Evolutionary conservation across 2,888 invertebrate species (phyloP).

Genomic region (Pristionchus exspectatus): DNA sequence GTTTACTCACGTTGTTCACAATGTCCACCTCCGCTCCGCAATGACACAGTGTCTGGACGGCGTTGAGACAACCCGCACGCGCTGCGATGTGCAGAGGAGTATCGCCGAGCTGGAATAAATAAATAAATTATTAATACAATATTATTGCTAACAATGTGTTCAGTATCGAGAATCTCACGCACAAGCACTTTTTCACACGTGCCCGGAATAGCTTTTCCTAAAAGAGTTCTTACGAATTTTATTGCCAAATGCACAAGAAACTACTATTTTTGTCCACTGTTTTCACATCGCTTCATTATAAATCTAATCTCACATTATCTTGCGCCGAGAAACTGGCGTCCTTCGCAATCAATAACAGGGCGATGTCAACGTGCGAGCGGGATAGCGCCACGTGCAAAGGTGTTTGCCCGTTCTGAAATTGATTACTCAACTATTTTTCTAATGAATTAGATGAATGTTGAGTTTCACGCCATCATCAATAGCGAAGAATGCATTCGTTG

Average conservation of each 20-base stretch:
- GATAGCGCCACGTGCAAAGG: constrained; percentile 84
- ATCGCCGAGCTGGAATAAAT: constrained; percentile 82
- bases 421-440: too few relatives aligned
- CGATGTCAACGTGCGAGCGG: constrained; percentile 81
- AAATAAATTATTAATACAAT: not conserved
- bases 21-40: constrained; percentile 84
- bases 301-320: constrained; percentile 72
- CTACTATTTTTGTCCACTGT: not conserved
- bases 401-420: constrained; percentile 81
- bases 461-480: not conserved
- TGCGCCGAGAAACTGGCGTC: constrained; percentile 83
- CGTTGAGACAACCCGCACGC: constrained; percentile 82
- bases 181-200: not conserved
- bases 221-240: not conserved
- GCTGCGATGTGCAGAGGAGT: constrained; percentile 84
- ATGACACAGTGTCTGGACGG: constrained; percentile 84
- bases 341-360: constrained; percentile 83
- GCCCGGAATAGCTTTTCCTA: not conserved
- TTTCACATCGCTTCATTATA: too few relatives aligned
- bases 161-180: not conserved
- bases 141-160: too few relatives aligned
- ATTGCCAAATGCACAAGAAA: not conserved
- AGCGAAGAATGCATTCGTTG: not conserved
- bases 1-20: constrained; percentile 81
- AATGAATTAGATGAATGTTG: too few relatives aligned